A percentile compares a stretch with the other conserved stretches of the same genome.
These are phyloP conservation scores for Heptranchias perlo DNA, from an alignment of 2,113 vertebrate genomes.

Conservation along the genomic window DNA sequence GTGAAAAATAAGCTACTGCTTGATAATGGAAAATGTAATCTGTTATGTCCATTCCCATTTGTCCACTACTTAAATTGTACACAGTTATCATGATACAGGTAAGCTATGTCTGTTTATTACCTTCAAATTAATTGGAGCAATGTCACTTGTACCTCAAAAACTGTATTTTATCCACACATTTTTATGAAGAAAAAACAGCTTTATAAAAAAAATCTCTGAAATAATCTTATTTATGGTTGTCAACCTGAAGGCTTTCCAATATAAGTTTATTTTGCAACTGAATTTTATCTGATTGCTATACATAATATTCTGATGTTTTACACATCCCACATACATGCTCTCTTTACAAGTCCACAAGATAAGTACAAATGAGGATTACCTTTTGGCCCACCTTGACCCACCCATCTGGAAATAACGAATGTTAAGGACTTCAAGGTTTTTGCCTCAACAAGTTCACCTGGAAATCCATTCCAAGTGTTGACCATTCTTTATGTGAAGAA, in stretches of 20 bases:
- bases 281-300: not conserved
- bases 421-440: not conserved
- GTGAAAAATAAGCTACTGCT: not conserved
- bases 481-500: not conserved
- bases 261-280: not conserved
- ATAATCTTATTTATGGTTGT: not conserved
- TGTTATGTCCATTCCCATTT: not conserved
- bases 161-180: not conserved
- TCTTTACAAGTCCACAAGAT: not conserved
- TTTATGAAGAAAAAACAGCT: not conserved
- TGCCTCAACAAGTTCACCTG: not conserved
- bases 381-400: not conserved
- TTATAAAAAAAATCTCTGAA: not conserved
- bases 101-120: not conserved
- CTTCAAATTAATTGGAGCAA: not conserved
- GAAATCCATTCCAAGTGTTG: not conserved
- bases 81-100: not conserved
- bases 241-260: not conserved
- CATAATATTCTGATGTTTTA: not conserved
- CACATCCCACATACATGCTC: not conserved
- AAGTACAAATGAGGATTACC: not conserved
- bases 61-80: not conserved
- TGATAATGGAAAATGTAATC: not conserved
- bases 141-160: not conserved
- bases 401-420: not conserved